Evolutionary conservation across 2,797 vertebrate species (phyloP), one percentile per base, ranked within the genome.

Genomic region (Aviceda cuculoides): DNA sequence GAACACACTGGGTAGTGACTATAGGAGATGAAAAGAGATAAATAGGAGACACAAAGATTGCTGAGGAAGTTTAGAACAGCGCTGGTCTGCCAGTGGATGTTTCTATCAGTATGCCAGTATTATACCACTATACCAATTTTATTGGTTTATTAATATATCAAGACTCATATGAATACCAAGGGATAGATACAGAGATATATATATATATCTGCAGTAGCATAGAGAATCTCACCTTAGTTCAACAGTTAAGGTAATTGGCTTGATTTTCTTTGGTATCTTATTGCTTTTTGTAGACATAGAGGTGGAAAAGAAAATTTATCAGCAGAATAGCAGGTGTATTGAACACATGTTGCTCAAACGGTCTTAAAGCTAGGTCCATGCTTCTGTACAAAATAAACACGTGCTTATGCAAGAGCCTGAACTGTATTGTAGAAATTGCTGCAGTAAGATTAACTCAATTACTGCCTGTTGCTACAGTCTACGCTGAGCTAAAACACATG

Each of bases 371-470:
- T 47, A 40, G 24, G 10, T 25, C 37, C 14, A 11, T 9, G 18
- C 22, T 71, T 67, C 61, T 55, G 55, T 44, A 59, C 20, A 52
- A 70, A 90, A 75, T 72, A 88, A 88, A 49, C 65, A 86, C 2
- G 0, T 42, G 40, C 20, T 82, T 71, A 56, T 49, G 31, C 3
- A 61, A 53, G 65, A 80, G 39, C 35, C 72, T 74, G 28, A 72
- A 70, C 24, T 71, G 59, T 59, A 37, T 42, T 62, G 73, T 21
- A 63, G 55, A 77, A 90, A 89, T 33, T 70, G 20, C n/a, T 89
- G 66, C 63, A 96, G 14, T 75, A 82, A 59, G 58, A 92, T 91
- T 95, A 89, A 88, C 25, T 84, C 81, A 87, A 59, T 89, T 86
- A 89, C 66, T 21, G 11, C 13, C n/a, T 59, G 1, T 87, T 89